These are phyloP conservation scores for Aleiodes sp. DNA, from an alignment of 1,140 invertebrate genomes.

Conservation along the genomic window DNA sequence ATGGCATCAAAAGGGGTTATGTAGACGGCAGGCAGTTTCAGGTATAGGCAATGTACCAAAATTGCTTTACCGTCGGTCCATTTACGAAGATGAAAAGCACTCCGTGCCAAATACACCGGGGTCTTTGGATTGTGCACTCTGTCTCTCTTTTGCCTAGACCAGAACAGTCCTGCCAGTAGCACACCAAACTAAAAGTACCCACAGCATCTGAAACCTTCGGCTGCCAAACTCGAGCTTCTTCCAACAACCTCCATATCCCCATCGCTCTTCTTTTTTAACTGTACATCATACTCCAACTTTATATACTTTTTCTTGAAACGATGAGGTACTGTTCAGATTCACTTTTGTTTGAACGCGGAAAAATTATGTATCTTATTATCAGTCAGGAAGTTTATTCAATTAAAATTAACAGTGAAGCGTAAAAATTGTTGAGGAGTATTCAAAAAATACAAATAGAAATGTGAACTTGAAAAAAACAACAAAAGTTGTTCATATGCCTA, in stretches of 20 bases:
- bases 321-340: too few relatives aligned
- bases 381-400: too few relatives aligned
- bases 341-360: too few relatives aligned
- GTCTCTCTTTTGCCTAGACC: constrained; percentile 11
- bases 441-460: too few relatives aligned
- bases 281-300: constrained; percentile 4
- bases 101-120: constrained; percentile 62
- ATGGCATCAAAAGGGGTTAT: constrained; percentile 10
- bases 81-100: constrained; percentile 65
- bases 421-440: too few relatives aligned
- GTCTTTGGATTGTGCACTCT: background rate
- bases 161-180: constrained; percentile 11
- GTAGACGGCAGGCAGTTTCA: constrained; percentile 26
- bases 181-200: constrained; percentile 4
- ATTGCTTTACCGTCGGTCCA: constrained; percentile 65
- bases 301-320: background rate
- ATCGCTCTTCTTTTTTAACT: background rate
- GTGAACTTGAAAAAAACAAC: too few relatives aligned
- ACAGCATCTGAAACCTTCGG: constrained; percentile 2
- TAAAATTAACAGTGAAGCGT: too few relatives aligned
- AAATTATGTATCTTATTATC: constrained; percentile 4
- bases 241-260: background rate
- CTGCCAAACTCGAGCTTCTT: background rate
- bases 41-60: constrained; percentile 64
- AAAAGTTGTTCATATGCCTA: too few relatives aligned